Percentiles rank a stretch among this genome's conserved stretches.
These are phyloP conservation scores for Synanceia verrucosa DNA, from an alignment of 2,797 vertebrate species.

Conservation along the genomic window DNA sequence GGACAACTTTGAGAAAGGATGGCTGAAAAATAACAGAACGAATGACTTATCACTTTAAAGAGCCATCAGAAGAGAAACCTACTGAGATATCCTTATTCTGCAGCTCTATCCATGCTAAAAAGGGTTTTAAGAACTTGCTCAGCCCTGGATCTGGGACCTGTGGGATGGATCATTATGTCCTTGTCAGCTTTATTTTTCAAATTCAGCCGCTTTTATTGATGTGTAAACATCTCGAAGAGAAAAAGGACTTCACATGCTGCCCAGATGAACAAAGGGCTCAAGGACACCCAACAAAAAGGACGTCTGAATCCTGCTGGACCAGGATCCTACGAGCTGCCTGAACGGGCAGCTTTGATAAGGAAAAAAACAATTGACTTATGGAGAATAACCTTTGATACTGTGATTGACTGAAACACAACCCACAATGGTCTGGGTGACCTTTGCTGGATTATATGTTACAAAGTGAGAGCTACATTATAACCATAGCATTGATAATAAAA, in stretches of 20 bases:
- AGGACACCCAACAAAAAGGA: conserved; percentile 76
- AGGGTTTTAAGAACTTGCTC: conserved; percentile 63
- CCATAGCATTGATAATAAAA: conserved; percentile 4
- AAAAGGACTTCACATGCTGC: conserved; percentile 74
- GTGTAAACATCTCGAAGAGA: conserved; percentile 80
- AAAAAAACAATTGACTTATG: conserved; percentile 71
- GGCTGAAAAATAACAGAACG: conserved; percentile 52
- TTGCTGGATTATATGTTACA: conserved; percentile 43
- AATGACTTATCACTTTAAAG: conserved; percentile 59
- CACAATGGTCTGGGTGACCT: conserved; percentile 64
- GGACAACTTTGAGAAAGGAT: conserved; percentile 43
- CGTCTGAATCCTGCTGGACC: conserved; percentile 67
- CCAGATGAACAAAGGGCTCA: conserved; percentile 77
- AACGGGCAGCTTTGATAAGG: conserved; percentile 72
- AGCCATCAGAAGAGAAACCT: conserved; percentile 55
- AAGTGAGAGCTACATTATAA: conserved; percentile 39
- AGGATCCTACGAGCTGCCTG: conserved; percentile 50
- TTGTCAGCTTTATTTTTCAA: conserved; percentile 78
- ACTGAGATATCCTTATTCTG: conserved; percentile 62
- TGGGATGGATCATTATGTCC: conserved; percentile 79
- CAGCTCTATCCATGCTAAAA: conserved; percentile 62
- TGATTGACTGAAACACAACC: conserved; percentile 60
- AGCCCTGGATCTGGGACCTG: conserved; percentile 63
- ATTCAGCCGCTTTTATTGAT: conserved; percentile 79
- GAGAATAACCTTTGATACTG: conserved; percentile 71